Evolutionary conservation across 2,113 vertebrate species (phyloP).

Genomic region (Hemiprocne comata): DNA sequence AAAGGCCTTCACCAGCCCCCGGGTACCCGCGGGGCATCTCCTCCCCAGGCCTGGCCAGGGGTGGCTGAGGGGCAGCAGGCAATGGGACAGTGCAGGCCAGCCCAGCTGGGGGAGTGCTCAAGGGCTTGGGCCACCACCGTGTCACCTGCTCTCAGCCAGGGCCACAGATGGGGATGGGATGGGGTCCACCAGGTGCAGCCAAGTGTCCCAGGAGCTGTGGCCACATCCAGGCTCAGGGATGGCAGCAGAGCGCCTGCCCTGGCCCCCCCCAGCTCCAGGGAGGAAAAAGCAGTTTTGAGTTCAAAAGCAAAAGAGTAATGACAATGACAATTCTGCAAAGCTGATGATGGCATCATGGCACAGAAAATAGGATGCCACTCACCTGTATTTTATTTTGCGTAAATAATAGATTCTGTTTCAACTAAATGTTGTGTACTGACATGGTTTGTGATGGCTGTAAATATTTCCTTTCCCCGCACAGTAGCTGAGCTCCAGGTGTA

Average conservation of each 20-base stretch:
- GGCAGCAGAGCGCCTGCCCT: fast-evolving
- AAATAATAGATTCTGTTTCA: constrained; percentile 32
- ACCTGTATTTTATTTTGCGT: constrained; percentile 28
- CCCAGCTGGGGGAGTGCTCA: fast-evolving
- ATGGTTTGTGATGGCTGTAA: constrained; percentile 46
- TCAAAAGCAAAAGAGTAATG: not conserved
- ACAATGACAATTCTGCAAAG: constrained; percentile 47
- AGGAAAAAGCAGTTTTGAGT: not conserved
- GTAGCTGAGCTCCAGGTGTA: constrained; percentile 35
- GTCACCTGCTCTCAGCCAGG: not conserved
- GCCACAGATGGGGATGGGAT: fast-evolving
- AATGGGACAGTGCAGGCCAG: fast-evolving
- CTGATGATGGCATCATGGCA: constrained; percentile 32
- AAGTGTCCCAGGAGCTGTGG: fast-evolving
- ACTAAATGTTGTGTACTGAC: not conserved
- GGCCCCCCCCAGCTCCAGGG: not conserved
- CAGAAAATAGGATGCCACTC: constrained; percentile 46
- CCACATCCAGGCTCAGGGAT: not conserved
- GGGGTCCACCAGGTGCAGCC: fast-evolving
- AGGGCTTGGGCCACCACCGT: fast-evolving
- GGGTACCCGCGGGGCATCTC: fast-evolving
- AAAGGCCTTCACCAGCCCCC: not conserved
- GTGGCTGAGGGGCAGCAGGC: fast-evolving
- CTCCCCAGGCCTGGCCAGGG: not conserved
- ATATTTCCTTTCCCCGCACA: constrained; percentile 26